These are phyloP conservation scores for Brachylomia viminalis DNA, from an alignment of 2,888 invertebrate species.

Conservation along the genomic window DNA sequence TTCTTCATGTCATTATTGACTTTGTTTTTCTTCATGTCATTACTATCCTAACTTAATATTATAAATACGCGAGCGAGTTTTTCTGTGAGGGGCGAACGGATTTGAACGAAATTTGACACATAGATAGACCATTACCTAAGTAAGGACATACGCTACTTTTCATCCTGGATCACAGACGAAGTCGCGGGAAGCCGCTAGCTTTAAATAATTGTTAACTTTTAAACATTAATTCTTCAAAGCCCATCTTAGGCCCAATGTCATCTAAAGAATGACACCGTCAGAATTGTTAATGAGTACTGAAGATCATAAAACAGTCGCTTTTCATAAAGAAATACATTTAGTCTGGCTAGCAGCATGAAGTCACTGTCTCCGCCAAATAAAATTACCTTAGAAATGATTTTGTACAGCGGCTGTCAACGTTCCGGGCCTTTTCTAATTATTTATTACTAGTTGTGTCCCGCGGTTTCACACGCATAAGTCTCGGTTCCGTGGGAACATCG, in stretches of 20 bases:
- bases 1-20: too few relatives aligned
- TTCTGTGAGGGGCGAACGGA: too few relatives aligned
- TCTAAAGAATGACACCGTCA: not conserved
- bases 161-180: too few relatives aligned
- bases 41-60: not conserved
- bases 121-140: too few relatives aligned
- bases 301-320: constrained; percentile 22
- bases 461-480: not conserved
- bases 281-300: constrained; percentile 30
- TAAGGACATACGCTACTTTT: too few relatives aligned
- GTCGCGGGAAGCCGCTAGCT: not conserved
- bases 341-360: constrained; percentile 38
- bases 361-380: constrained; percentile 60
- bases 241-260: not conserved
- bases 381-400: constrained; percentile 67
- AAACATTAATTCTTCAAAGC: not conserved
- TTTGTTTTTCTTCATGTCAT: not conserved
- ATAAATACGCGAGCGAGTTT: too few relatives aligned
- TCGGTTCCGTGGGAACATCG: too few relatives aligned
- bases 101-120: too few relatives aligned
- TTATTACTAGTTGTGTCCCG: not conserved
- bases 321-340: constrained; percentile 55
- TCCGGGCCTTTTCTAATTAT: not conserved
- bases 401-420: constrained; percentile 54
- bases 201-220: not conserved